Evolutionary conservation across 1,140 invertebrate species (phyloP).

Genomic region (Homalodisca vitripennis): DNA sequence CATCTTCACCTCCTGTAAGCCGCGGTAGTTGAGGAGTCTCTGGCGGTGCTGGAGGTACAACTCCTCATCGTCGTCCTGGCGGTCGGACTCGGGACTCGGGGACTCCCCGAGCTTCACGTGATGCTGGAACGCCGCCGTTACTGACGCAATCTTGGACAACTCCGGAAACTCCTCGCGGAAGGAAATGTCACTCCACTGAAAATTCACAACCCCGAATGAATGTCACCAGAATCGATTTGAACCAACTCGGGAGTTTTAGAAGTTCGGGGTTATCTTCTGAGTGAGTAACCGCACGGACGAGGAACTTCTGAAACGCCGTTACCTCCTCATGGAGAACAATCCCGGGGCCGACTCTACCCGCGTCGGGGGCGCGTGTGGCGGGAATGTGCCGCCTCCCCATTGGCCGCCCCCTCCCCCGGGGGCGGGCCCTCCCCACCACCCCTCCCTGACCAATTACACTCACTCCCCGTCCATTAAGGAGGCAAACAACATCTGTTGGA

Average conservation of each 20-base stretch:
- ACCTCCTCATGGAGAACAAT: too few species aligned
- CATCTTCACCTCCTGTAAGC: constrained; percentile 10
- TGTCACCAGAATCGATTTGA: too few species aligned
- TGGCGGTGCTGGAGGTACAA: not conserved
- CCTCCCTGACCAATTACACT: constrained; percentile 16
- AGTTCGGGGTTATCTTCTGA: too few species aligned
- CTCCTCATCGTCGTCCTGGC: constrained; percentile 9
- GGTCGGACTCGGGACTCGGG: constrained; percentile 23
- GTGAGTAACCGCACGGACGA: too few species aligned
- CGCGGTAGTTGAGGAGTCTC: not conserved
- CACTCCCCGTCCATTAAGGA: constrained; percentile 11
- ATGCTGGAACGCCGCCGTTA: constrained; percentile 1
- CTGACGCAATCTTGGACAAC: not conserved
- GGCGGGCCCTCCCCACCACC: not conserved
- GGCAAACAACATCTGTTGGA: constrained; percentile 15
- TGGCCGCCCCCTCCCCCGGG: constrained; percentile 18
- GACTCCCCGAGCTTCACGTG: not conserved
- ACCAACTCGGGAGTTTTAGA: too few species aligned
- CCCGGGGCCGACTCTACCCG: too few species aligned
- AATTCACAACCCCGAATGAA: too few species aligned
- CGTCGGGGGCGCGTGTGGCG: not conserved
- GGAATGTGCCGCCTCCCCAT: not conserved
- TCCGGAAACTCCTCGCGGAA: not conserved
- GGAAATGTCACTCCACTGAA: too few species aligned
- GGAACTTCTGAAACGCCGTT: too few species aligned